A percentile compares a stretch with the other conserved stretches of the same genome.
Conservation (phyloP, 2,113 vertebrate species). For the Ciconia boyciana region DNA sequence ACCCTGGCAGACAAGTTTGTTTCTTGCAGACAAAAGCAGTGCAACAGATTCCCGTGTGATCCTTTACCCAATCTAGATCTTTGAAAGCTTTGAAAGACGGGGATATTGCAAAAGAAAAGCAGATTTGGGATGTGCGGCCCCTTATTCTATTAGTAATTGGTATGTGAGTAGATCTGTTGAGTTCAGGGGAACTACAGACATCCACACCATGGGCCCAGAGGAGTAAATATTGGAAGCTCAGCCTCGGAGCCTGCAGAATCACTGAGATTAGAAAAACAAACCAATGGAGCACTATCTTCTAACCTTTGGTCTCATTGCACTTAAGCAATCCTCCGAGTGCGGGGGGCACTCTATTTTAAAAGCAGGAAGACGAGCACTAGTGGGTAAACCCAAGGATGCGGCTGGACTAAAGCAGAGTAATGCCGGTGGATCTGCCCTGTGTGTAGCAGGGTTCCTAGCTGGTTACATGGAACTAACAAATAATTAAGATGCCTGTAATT, state of each 20-base stretch:
- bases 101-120: neutral
- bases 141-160: neutral
- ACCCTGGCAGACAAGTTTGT: neutral
- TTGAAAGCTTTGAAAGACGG: neutral
- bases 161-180: neutral
- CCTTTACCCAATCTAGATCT: neutral
- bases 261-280: conserved; percentile 21
- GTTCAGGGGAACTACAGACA: neutral
- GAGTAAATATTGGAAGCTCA: neutral
- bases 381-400: neutral
- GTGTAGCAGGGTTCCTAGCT: neutral
- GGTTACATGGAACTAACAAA: neutral
- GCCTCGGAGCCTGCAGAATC: neutral
- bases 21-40: neutral
- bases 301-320: neutral
- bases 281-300: neutral
- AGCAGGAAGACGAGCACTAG: neutral
- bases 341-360: neutral
- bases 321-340: neutral
- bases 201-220: neutral
- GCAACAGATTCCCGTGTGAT: neutral
- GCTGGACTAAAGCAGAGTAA: neutral
- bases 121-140: neutral
- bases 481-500: neutral
- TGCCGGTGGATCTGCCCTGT: neutral